phyloP scores from a whole-genome alignment of 2,888 invertebrate genomes.

The Scelioninae gen. 2 region DNA sequence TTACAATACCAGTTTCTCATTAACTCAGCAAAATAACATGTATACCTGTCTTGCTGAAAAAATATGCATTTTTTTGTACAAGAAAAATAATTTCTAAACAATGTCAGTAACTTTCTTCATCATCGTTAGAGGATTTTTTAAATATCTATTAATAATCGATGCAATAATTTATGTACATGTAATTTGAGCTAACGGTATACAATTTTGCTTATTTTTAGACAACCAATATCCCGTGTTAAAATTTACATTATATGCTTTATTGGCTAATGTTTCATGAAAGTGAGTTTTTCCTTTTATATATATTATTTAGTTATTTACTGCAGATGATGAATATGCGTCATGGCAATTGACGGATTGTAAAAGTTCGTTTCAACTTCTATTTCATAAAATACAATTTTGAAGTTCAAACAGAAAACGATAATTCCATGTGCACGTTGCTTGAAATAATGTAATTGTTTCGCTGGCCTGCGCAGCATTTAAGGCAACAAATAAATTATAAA shows the following conservation, averaged over 20 bases:
- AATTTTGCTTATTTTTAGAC: conserved; percentile 4
- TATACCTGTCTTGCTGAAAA: too few species aligned
- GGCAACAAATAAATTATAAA: conserved; percentile 1
- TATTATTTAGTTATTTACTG: neutral
- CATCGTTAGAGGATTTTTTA: too few species aligned
- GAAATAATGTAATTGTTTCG: neutral
- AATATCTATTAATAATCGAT: too few species aligned
- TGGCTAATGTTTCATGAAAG: conserved; percentile 5
- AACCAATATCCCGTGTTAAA: conserved; percentile 3
- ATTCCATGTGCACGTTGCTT: neutral
- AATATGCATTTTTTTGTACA: too few species aligned
- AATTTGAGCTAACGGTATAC: neutral
- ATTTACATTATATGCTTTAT: conserved; percentile 11
- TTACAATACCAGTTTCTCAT: too few species aligned
- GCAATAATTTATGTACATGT: too few species aligned
- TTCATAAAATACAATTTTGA: neutral
- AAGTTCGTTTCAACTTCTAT: conserved; percentile 3
- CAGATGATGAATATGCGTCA: neutral
- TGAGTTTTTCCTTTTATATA: neutral
- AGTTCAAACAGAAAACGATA: neutral
- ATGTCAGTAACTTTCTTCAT: too few species aligned
- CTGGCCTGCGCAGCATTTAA: neutral
- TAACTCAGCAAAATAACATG: too few species aligned
- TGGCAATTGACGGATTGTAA: neutral
- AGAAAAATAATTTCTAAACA: too few species aligned